These are phyloP conservation scores for Valencia hispanica DNA, from an alignment of 2,797 vertebrate species.

Conservation along the genomic window DNA sequence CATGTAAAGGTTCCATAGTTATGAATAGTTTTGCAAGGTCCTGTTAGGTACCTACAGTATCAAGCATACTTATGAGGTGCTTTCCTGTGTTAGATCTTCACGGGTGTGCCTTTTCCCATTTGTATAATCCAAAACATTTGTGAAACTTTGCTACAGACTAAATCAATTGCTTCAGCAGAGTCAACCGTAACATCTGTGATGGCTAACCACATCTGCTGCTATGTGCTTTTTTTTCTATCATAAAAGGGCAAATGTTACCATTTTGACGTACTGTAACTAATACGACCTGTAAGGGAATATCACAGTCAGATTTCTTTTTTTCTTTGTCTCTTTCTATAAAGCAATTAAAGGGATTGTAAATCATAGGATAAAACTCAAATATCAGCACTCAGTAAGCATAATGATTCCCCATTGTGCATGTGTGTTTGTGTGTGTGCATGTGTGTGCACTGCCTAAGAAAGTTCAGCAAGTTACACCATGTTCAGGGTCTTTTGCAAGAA, in stretches of 20 bases:
- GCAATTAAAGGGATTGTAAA: conserved; percentile 41
- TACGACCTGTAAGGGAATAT: conserved; percentile 28
- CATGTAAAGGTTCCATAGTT: not conserved
- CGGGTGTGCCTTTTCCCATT: conserved; percentile 66
- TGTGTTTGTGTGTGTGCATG: conserved; percentile 23
- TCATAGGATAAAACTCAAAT: conserved; percentile 13
- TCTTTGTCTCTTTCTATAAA: not conserved
- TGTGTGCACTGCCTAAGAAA: conserved; percentile 15
- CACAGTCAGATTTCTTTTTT: conserved; percentile 16
- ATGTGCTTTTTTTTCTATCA: conserved; percentile 59
- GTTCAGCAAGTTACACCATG: not conserved
- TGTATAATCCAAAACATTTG: conserved; percentile 34
- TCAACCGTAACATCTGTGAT: conserved; percentile 63
- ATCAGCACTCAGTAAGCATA: conserved; percentile 17
- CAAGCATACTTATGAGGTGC: conserved; percentile 57
- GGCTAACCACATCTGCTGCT: conserved; percentile 68
- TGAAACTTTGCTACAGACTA: conserved; percentile 57
- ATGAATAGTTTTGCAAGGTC: not conserved
- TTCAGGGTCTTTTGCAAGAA: conserved; percentile 27
- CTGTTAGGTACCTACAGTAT: conserved; percentile 10
- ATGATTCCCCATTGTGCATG: conserved; percentile 14
- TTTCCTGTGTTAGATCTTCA: conserved; percentile 64
- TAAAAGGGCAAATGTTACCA: conserved; percentile 48
- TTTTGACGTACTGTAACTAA: conserved; percentile 36
- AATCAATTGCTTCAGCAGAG: conserved; percentile 57